Percentiles rank a stretch among this genome's conserved stretches.
Evolutionary conservation across 2,797 vertebrate genomes (phyloP).

Genomic region (Etheostoma nigrum): DNA sequence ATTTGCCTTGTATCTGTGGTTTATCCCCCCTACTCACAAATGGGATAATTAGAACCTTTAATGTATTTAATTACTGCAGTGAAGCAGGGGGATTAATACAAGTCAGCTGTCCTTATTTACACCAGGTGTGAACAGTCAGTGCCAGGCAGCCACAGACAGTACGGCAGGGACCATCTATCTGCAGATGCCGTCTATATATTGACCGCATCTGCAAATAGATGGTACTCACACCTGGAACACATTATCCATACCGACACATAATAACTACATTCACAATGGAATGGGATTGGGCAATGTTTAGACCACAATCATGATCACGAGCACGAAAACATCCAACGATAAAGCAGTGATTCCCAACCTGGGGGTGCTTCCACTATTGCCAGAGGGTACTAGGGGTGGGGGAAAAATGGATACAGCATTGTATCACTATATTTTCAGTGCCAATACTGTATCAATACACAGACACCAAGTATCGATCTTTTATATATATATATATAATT

Average conservation of each 20-base stretch:
- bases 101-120: constrained; percentile 56
- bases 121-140: constrained; percentile 47
- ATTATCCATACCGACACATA: constrained; percentile 15
- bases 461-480: too few species aligned
- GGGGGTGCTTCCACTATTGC: too few species aligned
- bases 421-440: too few species aligned
- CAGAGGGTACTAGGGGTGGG: too few species aligned
- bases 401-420: too few species aligned
- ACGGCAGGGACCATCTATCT: not conserved
- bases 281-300: constrained; percentile 3
- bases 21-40: constrained; percentile 21
- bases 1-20: constrained; percentile 15
- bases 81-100: constrained; percentile 47
- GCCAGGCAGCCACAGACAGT: constrained; percentile 5
- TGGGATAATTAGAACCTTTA: constrained; percentile 56
- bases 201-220: constrained; percentile 33
- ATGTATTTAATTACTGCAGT: constrained; percentile 51
- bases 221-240: constrained; percentile 27
- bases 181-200: not conserved
- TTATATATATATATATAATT: too few species aligned
- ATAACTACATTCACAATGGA: not conserved
- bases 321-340: not conserved
- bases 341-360: too few species aligned
- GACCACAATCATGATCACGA: not conserved
- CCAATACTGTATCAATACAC: too few species aligned